phyloP scores from a whole-genome alignment of 1,140 invertebrate genomes.

The Drosophila nebulosa region DNA sequence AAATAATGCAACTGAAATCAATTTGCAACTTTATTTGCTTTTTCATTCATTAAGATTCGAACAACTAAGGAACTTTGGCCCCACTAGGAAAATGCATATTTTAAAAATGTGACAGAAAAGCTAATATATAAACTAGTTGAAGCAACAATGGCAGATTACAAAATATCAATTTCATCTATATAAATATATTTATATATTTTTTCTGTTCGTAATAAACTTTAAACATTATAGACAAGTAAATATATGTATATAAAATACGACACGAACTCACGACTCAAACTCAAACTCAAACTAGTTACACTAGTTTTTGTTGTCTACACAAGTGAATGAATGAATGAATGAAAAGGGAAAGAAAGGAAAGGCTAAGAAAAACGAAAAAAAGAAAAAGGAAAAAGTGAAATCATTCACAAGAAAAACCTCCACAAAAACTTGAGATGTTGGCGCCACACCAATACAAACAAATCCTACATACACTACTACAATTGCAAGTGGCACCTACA shows the following conservation, averaged over 20 bases:
- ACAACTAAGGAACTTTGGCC: too few species aligned
- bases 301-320: not conserved
- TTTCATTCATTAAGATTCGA: too few species aligned
- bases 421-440: conserved; percentile 54
- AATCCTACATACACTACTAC: not conserved
- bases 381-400: conserved; percentile 27
- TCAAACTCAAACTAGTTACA: not conserved
- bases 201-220: not conserved
- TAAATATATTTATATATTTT: too few species aligned
- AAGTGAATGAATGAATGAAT: not conserved
- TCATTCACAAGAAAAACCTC: conserved; percentile 60
- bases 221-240: not conserved
- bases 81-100: too few species aligned
- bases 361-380: conserved; percentile 29
- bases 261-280: not conserved
- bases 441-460: conserved; percentile 24
- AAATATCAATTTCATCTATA: too few species aligned
- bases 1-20: too few species aligned
- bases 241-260: not conserved
- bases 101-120: too few species aligned
- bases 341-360: not conserved
- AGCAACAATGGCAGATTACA: too few species aligned
- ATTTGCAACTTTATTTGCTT: too few species aligned
- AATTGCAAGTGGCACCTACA: not conserved
- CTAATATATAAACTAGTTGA: too few species aligned